Evolutionary conservation across 2,888 invertebrate genomes (phyloP), one percentile per base, ranked within the genome.

Genomic region (Ditylenchus weischeri): DNA sequence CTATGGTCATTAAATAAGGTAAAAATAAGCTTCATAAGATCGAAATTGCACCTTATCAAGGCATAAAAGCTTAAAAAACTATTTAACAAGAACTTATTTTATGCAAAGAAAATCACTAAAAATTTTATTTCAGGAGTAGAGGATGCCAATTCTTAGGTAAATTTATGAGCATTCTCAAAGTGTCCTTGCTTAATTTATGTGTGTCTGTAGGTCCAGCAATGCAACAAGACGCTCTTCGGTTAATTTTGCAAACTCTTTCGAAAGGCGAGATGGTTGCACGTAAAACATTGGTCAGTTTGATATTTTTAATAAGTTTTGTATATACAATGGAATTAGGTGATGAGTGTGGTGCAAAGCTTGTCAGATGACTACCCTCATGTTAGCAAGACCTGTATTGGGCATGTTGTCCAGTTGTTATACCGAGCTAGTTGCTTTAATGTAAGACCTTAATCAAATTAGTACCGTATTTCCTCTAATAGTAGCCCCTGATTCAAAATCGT

Each of bases 71-170:
- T 29, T 29, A 29, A 29, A 29, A 29, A 29, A 29, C 29, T n/a
- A n/a, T n/a, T n/a, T n/a, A n/a, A n/a, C 29, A 29, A 29, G 5
- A 2, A 29, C 5, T 5, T 29, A 4, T 29, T 29, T 29, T 29
- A 29, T 29, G 29, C 43, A 3, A 10, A 43, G 8, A 6, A 3
- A 43, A 43, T 13, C 13, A 43, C 3, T 43, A 43, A 38, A 8
- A 13, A 10, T 13, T 10, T 15, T 10, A 43, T 43, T 43, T 43
- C 15, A 43, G 96, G 58, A 91, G 93, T 0, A 88, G 95, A 66
- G 96, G 96, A 62, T 98, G 96, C 83, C 96, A 98, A 86, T 96
- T 98, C 86, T 88, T 96, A 43, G 96, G 96, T 10, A 95, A 95
- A 8, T 43, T 43, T 43, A 43, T 6, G 43, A 15, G 15, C 47